Percentiles rank a stretch among this genome's conserved stretches.
phyloP scores from a whole-genome alignment of 2,797 vertebrate species.

The Cetoscarus ocellatus region DNA sequence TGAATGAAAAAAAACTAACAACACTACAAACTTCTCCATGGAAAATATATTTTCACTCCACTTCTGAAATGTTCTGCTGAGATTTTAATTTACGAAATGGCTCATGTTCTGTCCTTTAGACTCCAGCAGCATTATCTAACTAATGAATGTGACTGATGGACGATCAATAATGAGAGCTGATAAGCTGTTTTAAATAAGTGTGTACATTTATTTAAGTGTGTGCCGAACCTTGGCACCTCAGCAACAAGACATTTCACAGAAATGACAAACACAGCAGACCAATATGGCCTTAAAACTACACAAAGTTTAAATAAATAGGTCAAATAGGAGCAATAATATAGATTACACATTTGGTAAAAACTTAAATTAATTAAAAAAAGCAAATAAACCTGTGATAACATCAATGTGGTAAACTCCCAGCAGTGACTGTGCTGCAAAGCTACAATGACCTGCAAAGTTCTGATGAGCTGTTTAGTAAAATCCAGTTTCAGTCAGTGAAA shows the following conservation, averaged over 20 bases:
- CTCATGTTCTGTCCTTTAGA: no score
- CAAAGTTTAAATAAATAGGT: slow-evolving; percentile 89
- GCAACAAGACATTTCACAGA: slow-evolving; percentile 91
- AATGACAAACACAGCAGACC: slow-evolving; percentile 88
- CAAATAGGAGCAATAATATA: slow-evolving; percentile 73
- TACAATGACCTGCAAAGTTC: slow-evolving; percentile 14
- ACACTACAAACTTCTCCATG: no score
- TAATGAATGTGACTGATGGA: no score
- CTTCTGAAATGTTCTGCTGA: no score
- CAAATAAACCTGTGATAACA: slow-evolving; percentile 15
- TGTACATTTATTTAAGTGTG: slow-evolving; percentile 83
- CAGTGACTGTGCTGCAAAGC: slow-evolving; percentile 37
- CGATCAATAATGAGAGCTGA: no score
- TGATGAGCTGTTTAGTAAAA: slow-evolving; percentile 22
- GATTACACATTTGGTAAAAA: slow-evolving; percentile 65
- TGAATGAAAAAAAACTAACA: no score
- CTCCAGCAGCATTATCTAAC: no score
- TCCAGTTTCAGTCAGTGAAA: slow-evolving; percentile 55
- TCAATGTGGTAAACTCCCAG: slow-evolving; percentile 29
- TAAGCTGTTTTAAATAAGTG: slow-evolving; percentile 63
- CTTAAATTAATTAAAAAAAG: slow-evolving; percentile 63
- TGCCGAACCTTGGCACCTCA: slow-evolving; percentile 86
- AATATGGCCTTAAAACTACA: slow-evolving; percentile 89
- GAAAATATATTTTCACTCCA: no score
- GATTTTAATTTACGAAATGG: no score